Conservation (phyloP, 2,113 vertebrate species). For the Nerophis ophidion region DNA sequence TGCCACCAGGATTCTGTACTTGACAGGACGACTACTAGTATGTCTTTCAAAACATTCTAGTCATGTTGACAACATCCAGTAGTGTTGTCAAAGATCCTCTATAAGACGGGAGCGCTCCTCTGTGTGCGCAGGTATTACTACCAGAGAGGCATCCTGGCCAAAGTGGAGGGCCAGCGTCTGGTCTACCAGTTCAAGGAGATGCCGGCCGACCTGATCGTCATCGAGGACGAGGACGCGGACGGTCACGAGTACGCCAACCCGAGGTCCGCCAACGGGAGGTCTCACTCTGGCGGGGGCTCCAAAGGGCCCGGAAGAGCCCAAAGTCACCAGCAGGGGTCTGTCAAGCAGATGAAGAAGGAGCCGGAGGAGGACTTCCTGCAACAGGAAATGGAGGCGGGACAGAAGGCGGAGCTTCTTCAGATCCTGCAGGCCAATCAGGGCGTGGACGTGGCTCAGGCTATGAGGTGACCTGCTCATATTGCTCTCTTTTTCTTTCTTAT, state of each 20-base stretch:
- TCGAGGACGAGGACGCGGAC: constrained; percentile 73
- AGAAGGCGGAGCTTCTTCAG: constrained; percentile 57
- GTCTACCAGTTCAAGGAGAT: constrained; percentile 90
- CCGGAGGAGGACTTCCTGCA: constrained; percentile 50
- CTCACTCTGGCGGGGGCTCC: constrained; percentile 47
- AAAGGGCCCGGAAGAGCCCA: constrained; percentile 53
- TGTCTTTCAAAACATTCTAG: no score
- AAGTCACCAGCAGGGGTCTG: constrained; percentile 38
- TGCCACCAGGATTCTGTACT: no score
- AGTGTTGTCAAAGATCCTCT: neutral
- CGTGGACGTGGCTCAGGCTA: constrained; percentile 45
- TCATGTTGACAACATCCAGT: no score
- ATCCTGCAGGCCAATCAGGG: constrained; percentile 64
- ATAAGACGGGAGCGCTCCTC: no score
- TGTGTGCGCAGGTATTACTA: constrained; percentile 78
- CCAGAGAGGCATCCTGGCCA: constrained; percentile 85
- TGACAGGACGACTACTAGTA: no score
- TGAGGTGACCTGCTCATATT: constrained; percentile 54
- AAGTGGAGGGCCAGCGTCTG: constrained; percentile 85
- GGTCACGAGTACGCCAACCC: constrained; percentile 46
- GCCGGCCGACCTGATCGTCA: constrained; percentile 82
- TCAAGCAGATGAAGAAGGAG: constrained; percentile 63
- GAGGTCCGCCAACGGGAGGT: constrained; percentile 53
- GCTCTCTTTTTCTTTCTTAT: no score
- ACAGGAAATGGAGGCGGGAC: constrained; percentile 45